Evolutionary conservation across 2,113 vertebrate genomes (phyloP).

Genomic region (Daubentonia madagascariensis): DNA sequence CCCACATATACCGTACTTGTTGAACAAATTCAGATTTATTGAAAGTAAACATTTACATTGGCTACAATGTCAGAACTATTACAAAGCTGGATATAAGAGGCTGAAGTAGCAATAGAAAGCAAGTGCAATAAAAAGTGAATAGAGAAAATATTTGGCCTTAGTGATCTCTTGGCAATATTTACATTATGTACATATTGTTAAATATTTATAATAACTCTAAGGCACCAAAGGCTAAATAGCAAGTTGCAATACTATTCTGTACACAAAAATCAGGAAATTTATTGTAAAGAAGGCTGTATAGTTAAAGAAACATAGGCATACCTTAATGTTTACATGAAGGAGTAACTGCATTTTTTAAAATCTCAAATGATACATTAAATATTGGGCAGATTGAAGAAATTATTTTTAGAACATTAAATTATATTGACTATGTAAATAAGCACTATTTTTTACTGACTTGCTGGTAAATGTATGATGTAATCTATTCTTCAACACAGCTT

Average conservation of each 20-base stretch:
- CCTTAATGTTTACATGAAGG: conserved; percentile 79
- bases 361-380: conserved; percentile 76
- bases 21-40: conserved; percentile 92
- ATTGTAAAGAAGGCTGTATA: conserved; percentile 73
- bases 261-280: conserved; percentile 82
- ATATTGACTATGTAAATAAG: conserved; percentile 75
- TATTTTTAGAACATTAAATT: conserved; percentile 80
- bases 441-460: conserved; percentile 75
- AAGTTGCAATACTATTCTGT: conserved; percentile 86
- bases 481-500: conserved; percentile 76
- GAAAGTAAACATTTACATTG: conserved; percentile 92
- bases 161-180: conserved; percentile 90
- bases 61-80: conserved; percentile 89
- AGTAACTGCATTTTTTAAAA: conserved; percentile 71
- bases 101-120: conserved; percentile 89
- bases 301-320: conserved; percentile 80
- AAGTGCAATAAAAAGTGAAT: conserved; percentile 91
- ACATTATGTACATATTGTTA: conserved; percentile 90
- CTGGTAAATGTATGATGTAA: conserved; percentile 77
- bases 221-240: conserved; percentile 92
- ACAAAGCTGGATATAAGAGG: conserved; percentile 90
- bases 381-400: conserved; percentile 63
- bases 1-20: conserved; percentile 81
- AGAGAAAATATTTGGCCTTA: conserved; percentile 94
- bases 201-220: conserved; percentile 90